These are phyloP conservation scores for Lepus timidus DNA, from an alignment of 2,113 vertebrate genomes.

Conservation along the genomic window DNA sequence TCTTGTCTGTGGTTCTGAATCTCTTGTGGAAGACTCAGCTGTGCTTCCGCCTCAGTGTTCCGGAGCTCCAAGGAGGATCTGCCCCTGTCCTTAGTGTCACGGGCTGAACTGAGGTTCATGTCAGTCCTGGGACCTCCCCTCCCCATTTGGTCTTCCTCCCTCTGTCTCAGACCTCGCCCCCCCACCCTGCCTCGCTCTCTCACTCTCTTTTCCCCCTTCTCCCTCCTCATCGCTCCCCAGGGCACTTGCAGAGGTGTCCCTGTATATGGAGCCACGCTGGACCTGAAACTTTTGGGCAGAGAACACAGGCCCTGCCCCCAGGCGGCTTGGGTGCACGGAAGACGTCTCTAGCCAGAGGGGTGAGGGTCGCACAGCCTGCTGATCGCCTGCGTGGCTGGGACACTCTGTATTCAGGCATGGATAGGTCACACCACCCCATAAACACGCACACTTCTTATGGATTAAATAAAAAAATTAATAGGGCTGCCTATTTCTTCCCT, in stretches of 20 bases:
- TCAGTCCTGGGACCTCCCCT: fast-evolving
- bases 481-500: background rate
- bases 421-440: too few species aligned
- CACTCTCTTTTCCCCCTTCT: fast-evolving
- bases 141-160: background rate
- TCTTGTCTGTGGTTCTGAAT: too few species aligned
- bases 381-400: too few species aligned
- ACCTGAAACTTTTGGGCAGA: fast-evolving
- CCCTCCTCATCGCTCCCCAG: background rate
- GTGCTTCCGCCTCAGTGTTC: fast-evolving
- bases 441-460: too few species aligned
- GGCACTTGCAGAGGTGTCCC: background rate
- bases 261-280: fast-evolving
- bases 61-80: background rate
- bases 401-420: too few species aligned
- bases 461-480: background rate
- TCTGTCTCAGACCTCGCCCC: background rate
- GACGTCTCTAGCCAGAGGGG: fast-evolving
- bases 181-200: fast-evolving
- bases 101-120: background rate
- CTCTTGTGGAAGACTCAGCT: background rate
- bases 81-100: fast-evolving
- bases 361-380: too few species aligned
- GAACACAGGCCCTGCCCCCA: background rate
- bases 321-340: background rate